Conservation (phyloP, 2,888 invertebrate species). For the Pristionchus entomophagus region DNA sequence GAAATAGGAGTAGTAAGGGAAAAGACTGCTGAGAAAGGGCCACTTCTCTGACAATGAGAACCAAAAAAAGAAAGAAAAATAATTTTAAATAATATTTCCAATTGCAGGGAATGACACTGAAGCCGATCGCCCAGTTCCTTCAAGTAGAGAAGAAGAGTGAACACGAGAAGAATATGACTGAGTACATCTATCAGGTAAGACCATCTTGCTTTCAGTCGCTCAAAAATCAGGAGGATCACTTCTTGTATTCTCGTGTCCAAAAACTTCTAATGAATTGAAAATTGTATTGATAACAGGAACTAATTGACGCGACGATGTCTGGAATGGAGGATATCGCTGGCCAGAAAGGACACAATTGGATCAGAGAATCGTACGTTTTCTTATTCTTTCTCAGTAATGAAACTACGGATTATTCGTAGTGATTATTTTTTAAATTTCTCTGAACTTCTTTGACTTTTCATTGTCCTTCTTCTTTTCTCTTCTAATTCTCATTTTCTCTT, state of each 20-base stretch:
- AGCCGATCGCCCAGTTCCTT: constrained; percentile 94
- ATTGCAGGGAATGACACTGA: constrained; percentile 91
- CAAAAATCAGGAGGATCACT: no score
- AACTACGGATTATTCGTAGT: background rate
- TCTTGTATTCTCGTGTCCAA: no score
- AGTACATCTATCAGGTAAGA: constrained; percentile 82
- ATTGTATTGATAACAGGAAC: constrained; percentile 50
- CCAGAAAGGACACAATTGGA: constrained; percentile 72
- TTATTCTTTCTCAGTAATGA: background rate
- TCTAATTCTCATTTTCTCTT: background rate
- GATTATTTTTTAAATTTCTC: no score
- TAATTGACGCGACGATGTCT: constrained; percentile 72
- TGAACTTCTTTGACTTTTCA: no score
- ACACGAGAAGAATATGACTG: constrained; percentile 94
- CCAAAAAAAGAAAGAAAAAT: no score
- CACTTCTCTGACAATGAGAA: no score
- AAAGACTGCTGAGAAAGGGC: no score
- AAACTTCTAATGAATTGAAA: no score
- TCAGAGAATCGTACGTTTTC: constrained; percentile 65
- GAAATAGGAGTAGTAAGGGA: background rate
- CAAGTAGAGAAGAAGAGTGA: constrained; percentile 93
- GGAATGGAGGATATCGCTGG: constrained; percentile 75
- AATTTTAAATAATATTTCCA: background rate
- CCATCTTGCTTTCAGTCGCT: no score
- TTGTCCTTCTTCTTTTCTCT: no score